Evolutionary conservation across 2,797 vertebrate species (phyloP).

Genomic region (Lepus oiostolus): DNA sequence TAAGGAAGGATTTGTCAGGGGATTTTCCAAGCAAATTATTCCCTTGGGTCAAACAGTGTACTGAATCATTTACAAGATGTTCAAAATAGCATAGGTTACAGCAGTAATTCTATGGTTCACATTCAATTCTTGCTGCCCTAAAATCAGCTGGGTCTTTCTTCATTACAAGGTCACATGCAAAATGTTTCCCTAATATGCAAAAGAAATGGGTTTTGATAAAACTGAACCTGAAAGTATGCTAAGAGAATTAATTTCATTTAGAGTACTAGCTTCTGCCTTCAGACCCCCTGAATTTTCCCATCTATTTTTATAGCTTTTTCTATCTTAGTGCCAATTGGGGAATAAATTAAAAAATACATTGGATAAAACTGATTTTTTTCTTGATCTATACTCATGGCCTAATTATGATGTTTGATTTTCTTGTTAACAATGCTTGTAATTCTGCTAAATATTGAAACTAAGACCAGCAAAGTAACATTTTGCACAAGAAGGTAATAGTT

Average conservation of each 20-base stretch:
- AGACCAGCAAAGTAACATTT: not conserved
- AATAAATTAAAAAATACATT: slow-evolving; percentile 21
- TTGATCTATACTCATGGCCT: not conserved
- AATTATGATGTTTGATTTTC: not conserved
- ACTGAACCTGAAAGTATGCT: not conserved
- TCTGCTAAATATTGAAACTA: slow-evolving; percentile 12
- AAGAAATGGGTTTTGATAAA: slow-evolving; percentile 59
- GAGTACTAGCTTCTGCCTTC: not conserved
- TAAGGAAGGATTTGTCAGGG: slow-evolving; percentile 6
- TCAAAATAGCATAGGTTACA: not conserved
- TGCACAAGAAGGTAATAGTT: slow-evolving; percentile 30
- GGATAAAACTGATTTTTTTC: not conserved
- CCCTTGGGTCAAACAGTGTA: not conserved
- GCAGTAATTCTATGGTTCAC: slow-evolving; percentile 30
- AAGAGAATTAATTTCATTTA: slow-evolving; percentile 55
- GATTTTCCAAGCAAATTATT: slow-evolving; percentile 53
- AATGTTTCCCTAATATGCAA: not conserved
- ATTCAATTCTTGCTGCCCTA: not conserved
- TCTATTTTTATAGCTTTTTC: slow-evolving; percentile 30
- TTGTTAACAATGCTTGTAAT: slow-evolving; percentile 16
- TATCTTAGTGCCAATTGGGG: not conserved
- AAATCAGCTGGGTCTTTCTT: slow-evolving; percentile 31
- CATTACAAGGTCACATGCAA: slow-evolving; percentile 56
- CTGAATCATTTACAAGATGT: slow-evolving; percentile 49
- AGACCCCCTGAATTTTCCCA: slow-evolving; percentile 7